phyloP scores from a whole-genome alignment of 2,797 vertebrate species.

The Cyprinodon diabolis region DNA sequence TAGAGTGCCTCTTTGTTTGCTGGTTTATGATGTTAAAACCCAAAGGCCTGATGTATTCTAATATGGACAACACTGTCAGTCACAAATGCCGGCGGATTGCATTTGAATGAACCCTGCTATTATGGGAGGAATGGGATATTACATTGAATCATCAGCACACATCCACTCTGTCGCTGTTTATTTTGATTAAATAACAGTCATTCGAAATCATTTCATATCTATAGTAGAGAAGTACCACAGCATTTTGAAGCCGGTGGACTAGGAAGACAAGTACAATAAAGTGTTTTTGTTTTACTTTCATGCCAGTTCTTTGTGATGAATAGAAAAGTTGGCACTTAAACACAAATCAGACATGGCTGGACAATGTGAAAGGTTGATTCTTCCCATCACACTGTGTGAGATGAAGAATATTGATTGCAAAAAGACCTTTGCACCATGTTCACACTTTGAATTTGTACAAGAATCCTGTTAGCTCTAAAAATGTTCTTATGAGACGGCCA shows the following conservation, averaged over 20 bases:
- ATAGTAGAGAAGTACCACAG: neutral
- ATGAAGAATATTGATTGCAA: slow-evolving; percentile 36
- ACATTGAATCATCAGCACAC: slow-evolving; percentile 29
- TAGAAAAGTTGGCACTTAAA: slow-evolving; percentile 8
- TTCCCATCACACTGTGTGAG: slow-evolving; percentile 8
- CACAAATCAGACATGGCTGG: slow-evolving; percentile 6
- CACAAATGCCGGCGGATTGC: slow-evolving; percentile 33
- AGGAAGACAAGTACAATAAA: neutral
- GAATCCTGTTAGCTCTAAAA: slow-evolving; percentile 15
- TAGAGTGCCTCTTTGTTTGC: slow-evolving; percentile 54
- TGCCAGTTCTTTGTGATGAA: slow-evolving; percentile 13
- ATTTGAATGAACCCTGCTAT: slow-evolving; percentile 50
- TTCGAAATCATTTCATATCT: slow-evolving; percentile 22
- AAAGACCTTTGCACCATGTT: slow-evolving; percentile 11
- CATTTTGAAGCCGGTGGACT: neutral
- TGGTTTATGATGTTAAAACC: slow-evolving; percentile 39
- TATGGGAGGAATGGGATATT: slow-evolving; percentile 29
- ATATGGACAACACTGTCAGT: slow-evolving; percentile 58
- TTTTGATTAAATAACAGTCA: slow-evolving; percentile 3
- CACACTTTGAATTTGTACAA: slow-evolving; percentile 18
- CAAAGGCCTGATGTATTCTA: slow-evolving; percentile 47
- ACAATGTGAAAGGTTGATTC: slow-evolving; percentile 28
- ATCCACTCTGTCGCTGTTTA: slow-evolving; percentile 24
- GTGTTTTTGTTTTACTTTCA: slow-evolving; percentile 9
- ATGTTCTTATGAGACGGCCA: slow-evolving; percentile 10